Percentiles rank a stretch among this genome's conserved stretches.
Conservation (phyloP, 2,888 invertebrate species). For the Athripsodes cinereus region DNA sequence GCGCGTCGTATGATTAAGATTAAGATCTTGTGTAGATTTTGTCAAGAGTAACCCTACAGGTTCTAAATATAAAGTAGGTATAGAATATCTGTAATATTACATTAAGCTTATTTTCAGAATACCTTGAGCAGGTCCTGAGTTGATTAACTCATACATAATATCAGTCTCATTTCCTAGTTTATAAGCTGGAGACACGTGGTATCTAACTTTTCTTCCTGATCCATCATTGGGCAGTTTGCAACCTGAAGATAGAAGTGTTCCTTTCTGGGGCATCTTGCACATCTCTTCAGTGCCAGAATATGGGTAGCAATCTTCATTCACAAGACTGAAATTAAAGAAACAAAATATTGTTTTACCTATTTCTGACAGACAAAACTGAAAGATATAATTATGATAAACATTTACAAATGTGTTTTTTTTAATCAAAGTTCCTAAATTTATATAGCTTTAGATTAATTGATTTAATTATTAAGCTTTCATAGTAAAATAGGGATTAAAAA, state of each 20-base stretch:
- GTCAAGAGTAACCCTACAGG: no score
- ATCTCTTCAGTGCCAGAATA: constrained; percentile 58
- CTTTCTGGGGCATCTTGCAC: constrained; percentile 57
- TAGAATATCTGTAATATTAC: no score
- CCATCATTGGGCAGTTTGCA: constrained; percentile 47
- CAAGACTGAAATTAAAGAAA: constrained; percentile 54
- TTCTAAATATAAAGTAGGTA: no score
- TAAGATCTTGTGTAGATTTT: no score
- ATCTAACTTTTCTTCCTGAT: constrained; percentile 53
- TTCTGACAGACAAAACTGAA: background rate
- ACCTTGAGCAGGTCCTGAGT: constrained; percentile 92
- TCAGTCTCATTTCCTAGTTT: constrained; percentile 69
- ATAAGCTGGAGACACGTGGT: constrained; percentile 72
- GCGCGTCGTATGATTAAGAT: no score
- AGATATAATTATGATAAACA: background rate
- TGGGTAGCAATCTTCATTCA: constrained; percentile 81
- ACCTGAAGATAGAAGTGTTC: constrained; percentile 46
- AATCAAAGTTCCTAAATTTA: background rate
- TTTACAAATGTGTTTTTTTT: background rate
- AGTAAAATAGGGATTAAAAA: no score
- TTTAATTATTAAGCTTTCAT: background rate
- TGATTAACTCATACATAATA: constrained; percentile 86
- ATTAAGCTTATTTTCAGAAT: no score
- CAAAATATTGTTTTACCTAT: background rate
- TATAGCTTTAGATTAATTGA: background rate